Percentiles rank a stretch among this genome's conserved stretches.
Evolutionary conservation across 2,113 vertebrate species (phyloP).

Genomic region (Triplophysa dalaica): DNA sequence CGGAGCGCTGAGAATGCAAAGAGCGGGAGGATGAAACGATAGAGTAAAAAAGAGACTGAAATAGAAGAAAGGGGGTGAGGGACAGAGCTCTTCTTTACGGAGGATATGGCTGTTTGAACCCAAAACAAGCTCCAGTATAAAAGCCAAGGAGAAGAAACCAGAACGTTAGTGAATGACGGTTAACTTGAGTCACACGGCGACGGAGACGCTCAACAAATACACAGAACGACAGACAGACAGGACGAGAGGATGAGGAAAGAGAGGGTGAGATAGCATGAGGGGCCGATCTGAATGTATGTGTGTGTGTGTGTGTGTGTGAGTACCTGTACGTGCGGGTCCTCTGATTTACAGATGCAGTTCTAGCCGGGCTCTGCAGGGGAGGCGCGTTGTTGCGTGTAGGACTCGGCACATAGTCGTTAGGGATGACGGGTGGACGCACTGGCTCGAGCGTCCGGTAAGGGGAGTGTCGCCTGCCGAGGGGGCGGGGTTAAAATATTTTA

Average conservation of each 20-base stretch:
- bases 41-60: conserved; percentile 34
- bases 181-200: conserved; percentile 56
- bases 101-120: conserved; percentile 32
- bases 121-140: conserved; percentile 29
- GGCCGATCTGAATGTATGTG: background rate
- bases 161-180: conserved; percentile 44
- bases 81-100: conserved; percentile 32
- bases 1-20: conserved; percentile 33
- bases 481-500: conserved; percentile 52
- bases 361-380: conserved; percentile 93
- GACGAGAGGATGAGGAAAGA: conserved; percentile 37
- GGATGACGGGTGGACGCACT: conserved; percentile 97
- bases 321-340: conserved; percentile 99
- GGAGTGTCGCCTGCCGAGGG: conserved; percentile 91
- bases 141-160: conserved; percentile 38
- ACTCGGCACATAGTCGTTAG: conserved; percentile 98
- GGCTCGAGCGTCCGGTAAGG: conserved; percentile 98
- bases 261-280: conserved; percentile 53
- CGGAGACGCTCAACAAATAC: conserved; percentile 50
- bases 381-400: conserved; percentile 93
- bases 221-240: conserved; percentile 51
- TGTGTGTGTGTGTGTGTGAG: conserved; percentile 47
- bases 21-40: conserved; percentile 2
- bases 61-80: conserved; percentile 25
- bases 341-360: conserved; percentile 97